These are phyloP conservation scores for Cotesia chilonis DNA, from an alignment of 1,140 invertebrate genomes.

Conservation along the genomic window DNA sequence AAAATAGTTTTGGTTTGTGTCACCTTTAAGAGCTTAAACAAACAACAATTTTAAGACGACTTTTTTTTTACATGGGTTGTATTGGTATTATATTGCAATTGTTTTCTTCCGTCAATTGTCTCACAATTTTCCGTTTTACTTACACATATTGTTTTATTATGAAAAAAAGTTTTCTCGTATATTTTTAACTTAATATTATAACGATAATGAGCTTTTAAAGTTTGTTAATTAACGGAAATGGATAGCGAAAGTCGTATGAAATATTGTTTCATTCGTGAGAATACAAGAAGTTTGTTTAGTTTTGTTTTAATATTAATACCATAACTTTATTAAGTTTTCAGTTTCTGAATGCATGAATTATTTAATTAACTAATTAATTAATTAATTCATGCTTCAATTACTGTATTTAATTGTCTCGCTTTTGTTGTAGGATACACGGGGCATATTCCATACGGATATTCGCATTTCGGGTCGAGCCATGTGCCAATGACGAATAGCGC, in stretches of 20 bases:
- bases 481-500: slow-evolving; percentile 71
- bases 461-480: slow-evolving; percentile 71
- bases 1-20: too few relatives aligned
- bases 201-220: background rate
- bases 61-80: background rate
- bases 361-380: slow-evolving; percentile 2
- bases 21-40: too few relatives aligned
- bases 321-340: background rate
- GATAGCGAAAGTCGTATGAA: slow-evolving; percentile 42
- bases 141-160: background rate
- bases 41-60: too few relatives aligned
- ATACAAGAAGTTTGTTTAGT: slow-evolving; percentile 40
- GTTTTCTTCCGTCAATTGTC: slow-evolving; percentile 22
- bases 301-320: slow-evolving; percentile 33
- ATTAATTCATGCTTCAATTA: too few relatives aligned
- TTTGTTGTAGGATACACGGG: slow-evolving; percentile 69
- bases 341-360: background rate
- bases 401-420: background rate
- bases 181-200: background rate
- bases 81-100: background rate
- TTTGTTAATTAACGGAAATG: slow-evolving; percentile 30
- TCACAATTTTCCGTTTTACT: background rate
- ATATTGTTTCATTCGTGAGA: slow-evolving; percentile 44
- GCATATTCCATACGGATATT: slow-evolving; percentile 73
- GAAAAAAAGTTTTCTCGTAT: background rate